Evolutionary conservation across 2,888 invertebrate species (phyloP).

Genomic region (Hyppa rectilinea): DNA sequence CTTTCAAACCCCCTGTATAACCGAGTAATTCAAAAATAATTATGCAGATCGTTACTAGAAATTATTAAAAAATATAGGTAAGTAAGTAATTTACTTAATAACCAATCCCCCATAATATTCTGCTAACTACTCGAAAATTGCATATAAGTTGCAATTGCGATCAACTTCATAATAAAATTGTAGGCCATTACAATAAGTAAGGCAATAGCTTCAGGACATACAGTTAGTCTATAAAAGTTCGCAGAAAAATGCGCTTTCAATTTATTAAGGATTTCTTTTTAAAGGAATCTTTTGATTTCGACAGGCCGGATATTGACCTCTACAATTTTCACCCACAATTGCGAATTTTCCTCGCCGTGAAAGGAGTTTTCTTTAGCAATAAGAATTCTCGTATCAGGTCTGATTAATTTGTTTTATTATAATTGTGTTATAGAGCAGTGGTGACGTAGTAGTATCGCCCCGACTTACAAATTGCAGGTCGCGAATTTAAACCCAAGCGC

Average conservation of each 20-base stretch:
- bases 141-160: constrained; percentile 39
- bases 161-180: constrained; percentile 33
- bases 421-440: no score
- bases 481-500: no score
- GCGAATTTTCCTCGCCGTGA: constrained; percentile 69
- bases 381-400: constrained; percentile 75
- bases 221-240: background rate
- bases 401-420: no score
- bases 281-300: constrained; percentile 73
- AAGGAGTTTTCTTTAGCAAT: constrained; percentile 79
- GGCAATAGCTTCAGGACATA: constrained; percentile 11
- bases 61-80: constrained; percentile 25
- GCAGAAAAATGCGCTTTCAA: constrained; percentile 60
- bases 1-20: constrained; percentile 2
- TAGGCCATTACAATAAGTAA: constrained; percentile 21
- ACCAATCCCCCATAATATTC: constrained; percentile 5
- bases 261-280: constrained; percentile 68
- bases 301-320: constrained; percentile 70
- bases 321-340: constrained; percentile 81
- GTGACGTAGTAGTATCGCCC: no score
- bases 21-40: constrained; percentile 19
- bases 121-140: constrained; percentile 34
- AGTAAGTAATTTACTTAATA: constrained; percentile 40
- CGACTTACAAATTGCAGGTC: no score
- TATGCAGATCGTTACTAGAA: constrained; percentile 22